These are phyloP conservation scores for Melanotaenia nigrans DNA, from an alignment of 2,797 vertebrate genomes.

Conservation along the genomic window DNA sequence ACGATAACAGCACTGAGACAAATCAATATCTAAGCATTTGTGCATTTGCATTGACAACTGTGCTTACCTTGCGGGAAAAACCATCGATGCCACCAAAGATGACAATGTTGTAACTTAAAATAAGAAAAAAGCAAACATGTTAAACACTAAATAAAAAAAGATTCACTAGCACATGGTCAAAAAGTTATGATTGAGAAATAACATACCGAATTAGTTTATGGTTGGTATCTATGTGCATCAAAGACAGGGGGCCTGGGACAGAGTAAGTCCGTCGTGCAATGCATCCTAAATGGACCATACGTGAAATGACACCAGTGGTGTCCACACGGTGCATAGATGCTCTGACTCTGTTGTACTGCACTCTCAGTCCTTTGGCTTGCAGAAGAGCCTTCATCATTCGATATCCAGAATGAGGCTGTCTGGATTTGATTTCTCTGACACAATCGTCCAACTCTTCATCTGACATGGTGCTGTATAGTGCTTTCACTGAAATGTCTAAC, in stretches of 20 bases:
- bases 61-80: too few species aligned
- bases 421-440: conserved; percentile 33
- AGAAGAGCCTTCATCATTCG: conserved; percentile 33
- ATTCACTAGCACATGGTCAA: too few species aligned
- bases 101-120: too few species aligned
- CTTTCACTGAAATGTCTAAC: conserved; percentile 12
- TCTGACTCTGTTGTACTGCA: conserved; percentile 31
- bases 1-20: too few species aligned
- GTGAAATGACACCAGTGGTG: conserved; percentile 16
- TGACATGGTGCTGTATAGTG: conserved; percentile 19
- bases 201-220: conserved; percentile 41
- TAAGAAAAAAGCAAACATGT: too few species aligned
- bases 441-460: conserved; percentile 34
- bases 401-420: conserved; percentile 40
- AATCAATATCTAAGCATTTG: too few species aligned
- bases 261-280: conserved; percentile 39
- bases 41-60: too few species aligned
- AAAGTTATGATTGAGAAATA: neutral
- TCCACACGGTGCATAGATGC: conserved; percentile 24
- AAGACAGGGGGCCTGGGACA: conserved; percentile 23
- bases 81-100: too few species aligned
- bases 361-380: conserved; percentile 27
- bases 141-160: too few species aligned
- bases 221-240: conserved; percentile 46
- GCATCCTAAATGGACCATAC: conserved; percentile 25